These are phyloP conservation scores for Pyrrhosoma nymphula DNA, from an alignment of 2,888 invertebrate species.

Conservation along the genomic window DNA sequence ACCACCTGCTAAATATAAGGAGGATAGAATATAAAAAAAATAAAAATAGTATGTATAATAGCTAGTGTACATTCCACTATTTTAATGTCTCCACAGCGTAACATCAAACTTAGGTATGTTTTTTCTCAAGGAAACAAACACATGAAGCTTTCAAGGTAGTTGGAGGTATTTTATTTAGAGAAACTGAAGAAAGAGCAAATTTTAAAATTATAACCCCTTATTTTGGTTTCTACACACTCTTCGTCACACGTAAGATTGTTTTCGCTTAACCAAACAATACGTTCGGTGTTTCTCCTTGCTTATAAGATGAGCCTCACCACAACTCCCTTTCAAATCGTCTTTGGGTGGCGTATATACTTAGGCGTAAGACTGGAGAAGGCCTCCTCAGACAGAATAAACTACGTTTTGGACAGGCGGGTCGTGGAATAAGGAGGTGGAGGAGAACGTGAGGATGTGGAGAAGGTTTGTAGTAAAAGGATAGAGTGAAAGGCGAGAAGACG, in stretches of 20 bases:
- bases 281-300: neutral
- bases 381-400: neutral
- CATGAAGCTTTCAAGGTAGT: too few relatives aligned
- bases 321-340: neutral
- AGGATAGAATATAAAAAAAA: neutral
- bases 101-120: too few relatives aligned
- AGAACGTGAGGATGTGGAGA: neutral
- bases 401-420: neutral
- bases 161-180: too few relatives aligned
- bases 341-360: neutral
- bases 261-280: neutral
- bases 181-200: too few relatives aligned
- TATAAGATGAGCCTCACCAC: neutral
- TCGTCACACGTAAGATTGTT: neutral
- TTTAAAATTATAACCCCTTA: too few relatives aligned
- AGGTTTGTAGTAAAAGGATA: neutral
- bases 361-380: neutral
- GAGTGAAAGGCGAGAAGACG: neutral
- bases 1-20: neutral
- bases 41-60: neutral
- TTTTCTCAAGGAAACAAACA: too few relatives aligned
- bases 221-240: neutral
- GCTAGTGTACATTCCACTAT: too few relatives aligned
- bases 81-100: too few relatives aligned
- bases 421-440: neutral